Conservation (phyloP, 1,140 invertebrate species). For the Ostrea edulis region DNA sequence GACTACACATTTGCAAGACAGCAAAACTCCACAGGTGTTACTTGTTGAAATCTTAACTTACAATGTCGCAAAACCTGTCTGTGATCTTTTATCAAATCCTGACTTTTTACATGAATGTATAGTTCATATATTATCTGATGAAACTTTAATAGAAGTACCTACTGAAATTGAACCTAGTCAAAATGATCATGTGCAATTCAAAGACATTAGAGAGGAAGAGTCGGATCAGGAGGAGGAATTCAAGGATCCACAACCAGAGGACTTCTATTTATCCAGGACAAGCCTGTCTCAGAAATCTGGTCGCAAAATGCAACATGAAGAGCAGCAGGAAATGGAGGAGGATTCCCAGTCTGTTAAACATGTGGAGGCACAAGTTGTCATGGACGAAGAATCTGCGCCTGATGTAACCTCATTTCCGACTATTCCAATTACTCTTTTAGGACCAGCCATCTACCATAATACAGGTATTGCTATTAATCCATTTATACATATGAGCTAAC, state of each 20-base stretch:
- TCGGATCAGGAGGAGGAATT: background rate
- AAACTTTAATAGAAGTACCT: conserved; percentile 43
- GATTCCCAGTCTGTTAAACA: background rate
- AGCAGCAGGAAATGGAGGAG: background rate
- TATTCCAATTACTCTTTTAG: background rate
- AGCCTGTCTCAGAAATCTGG: background rate
- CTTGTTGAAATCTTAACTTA: conserved; percentile 64
- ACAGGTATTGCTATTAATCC: background rate
- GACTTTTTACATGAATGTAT: conserved; percentile 67
- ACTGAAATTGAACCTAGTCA: conserved; percentile 14
- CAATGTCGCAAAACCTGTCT: conserved; percentile 61
- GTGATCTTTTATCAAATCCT: conserved; percentile 61
- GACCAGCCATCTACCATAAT: background rate
- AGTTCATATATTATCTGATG: conserved; percentile 61
- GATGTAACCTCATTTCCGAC: background rate
- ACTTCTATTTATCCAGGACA: background rate
- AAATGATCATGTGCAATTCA: background rate
- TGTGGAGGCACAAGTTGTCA: background rate
- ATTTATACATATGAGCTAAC: too few relatives aligned
- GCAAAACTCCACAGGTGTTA: conserved; percentile 53
- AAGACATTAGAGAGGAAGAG: background rate
- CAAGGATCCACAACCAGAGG: background rate
- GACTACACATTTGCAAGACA: conserved; percentile 49
- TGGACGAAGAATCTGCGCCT: background rate
- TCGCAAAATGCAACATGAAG: background rate